Evolutionary conservation across 2,797 vertebrate species (phyloP).

Genomic region (Peromyscus aztecus): DNA sequence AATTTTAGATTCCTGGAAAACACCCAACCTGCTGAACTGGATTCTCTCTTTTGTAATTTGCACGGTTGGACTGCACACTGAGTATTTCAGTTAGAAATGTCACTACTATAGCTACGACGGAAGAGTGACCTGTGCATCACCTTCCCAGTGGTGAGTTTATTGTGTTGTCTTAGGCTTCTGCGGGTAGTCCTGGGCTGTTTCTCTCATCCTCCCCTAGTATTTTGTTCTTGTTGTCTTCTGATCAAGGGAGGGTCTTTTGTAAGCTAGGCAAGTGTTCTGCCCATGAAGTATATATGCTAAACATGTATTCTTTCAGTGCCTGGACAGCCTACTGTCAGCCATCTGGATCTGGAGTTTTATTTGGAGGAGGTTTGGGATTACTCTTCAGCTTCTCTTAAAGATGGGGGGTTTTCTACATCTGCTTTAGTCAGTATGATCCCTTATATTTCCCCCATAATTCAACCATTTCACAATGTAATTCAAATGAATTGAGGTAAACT

Average conservation of each 20-base stretch:
- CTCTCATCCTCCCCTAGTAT: background rate
- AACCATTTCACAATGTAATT: background rate
- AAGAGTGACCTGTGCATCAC: background rate
- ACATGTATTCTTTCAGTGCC: slow-evolving; percentile 3
- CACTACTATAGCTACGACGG: background rate
- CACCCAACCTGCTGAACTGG: background rate
- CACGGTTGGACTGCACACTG: background rate
- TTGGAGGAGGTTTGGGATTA: slow-evolving; percentile 29
- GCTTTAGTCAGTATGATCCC: background rate
- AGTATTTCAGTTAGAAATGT: background rate
- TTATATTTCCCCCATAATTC: background rate
- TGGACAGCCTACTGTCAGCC: background rate
- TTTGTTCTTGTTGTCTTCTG: no score
- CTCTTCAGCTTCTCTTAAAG: background rate
- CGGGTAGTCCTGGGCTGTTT: background rate
- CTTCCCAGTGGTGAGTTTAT: background rate
- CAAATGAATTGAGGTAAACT: background rate
- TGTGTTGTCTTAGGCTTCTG: background rate
- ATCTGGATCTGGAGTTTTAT: background rate
- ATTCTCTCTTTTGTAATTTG: slow-evolving; percentile 18
- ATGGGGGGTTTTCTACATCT: background rate
- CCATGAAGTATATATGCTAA: background rate
- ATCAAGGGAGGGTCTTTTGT: background rate
- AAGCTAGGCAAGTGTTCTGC: background rate
- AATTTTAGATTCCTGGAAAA: slow-evolving; percentile 47